Evolutionary conservation across 1,140 invertebrate genomes (phyloP), one percentile per base, ranked within the genome.

Genomic region (Onthophagus taurus): DNA sequence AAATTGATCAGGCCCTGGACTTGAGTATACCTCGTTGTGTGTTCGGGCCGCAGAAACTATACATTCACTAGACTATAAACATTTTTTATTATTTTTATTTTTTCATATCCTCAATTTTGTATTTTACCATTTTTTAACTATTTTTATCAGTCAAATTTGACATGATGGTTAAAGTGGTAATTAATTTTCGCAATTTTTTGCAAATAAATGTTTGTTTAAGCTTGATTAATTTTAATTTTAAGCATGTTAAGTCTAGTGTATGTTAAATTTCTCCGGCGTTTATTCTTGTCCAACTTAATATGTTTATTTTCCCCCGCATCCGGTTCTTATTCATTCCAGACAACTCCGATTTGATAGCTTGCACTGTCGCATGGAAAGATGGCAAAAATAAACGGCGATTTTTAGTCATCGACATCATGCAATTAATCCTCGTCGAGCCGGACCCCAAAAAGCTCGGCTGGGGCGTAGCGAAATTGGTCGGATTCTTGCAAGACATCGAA

Each of bases 281-380:
- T 45, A 19, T 4, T 29, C 12, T 19, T 17, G 9, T 5, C 2
- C 34, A n/a, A 23, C n/a, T 4, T 23, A 47, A 21, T 17, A n/a
- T 35, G 11, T 34, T 42, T 43, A 48, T 14, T 16, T 4, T 4
- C 19, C 37, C 37, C 11, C 13, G 31, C 42, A n/a, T n/a, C n/a
- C n/a, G n/a, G n/a, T n/a, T n/a, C n/a, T n/a, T n/a, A n/a, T n/a
- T n/a, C n/a, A n/a, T 73, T 74, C 7, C 67, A 96, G 93, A 95
- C 65, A 97, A 97, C 64, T 94, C 90, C 53, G 95, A 99, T 68
- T 72, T 99, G 21, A 92, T 98, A 55, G 89, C 89, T 0, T 99
- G 96, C 60, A 92, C 88, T 16, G 89, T 99, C 8, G 78, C 89
- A 11, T 80, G 80, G 52, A 85, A 89, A 67, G 89, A 97, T 59